Evolutionary conservation across 2,797 vertebrate genomes (phyloP), one percentile per base, ranked within the genome.

Genomic region (Mormyrus proboscirostris): DNA sequence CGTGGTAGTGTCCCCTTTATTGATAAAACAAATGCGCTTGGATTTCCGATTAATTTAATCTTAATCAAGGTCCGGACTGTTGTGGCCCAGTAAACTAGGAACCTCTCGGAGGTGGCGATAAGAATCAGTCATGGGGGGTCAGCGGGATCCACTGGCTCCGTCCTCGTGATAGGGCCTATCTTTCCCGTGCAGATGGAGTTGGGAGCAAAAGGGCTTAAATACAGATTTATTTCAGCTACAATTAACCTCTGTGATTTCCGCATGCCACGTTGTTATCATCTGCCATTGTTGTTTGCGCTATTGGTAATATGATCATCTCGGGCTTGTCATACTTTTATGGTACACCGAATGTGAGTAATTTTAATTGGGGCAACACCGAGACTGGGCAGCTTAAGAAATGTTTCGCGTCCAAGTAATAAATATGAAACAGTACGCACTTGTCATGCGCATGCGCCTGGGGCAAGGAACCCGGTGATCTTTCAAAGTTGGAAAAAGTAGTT

Each of bases 21-120:
- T 92, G 96, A 96, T 95, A 95, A 95, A 95, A 94, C 51, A 59
- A 59, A 93, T 90, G 92, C 95, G 93, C 94, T 96, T 95, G 95
- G 95, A 93, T 95, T 96, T 96, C 95, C 93, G 93, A 96, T 95
- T 96, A 95, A 97, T 97, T 97, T 97, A 96, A 95, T 96, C 95
- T 95, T 95, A 96, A 97, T 96, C 96, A 96, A 93, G 92, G 95
- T 92, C 92, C 90, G 85, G 92, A 95, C 95, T 92, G 92, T 95
- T 92, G 89, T 91, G 94, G 95, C 95, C 95, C 96, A 96, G 96
- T 96, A 96, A 96, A 95, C 90, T 93, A 95, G 93, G 92, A 91
- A 92, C 92, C 93, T 93, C 93, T 94, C 90, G 82, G 88, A 90
- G 57, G 91, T 87, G 91, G 89, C 91, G 94, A 96, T 96, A 96